A percentile compares a stretch with the other conserved stretches of the same genome.
Conservation (phyloP, 1,140 invertebrate genomes). For the Drosophila sturtevanti region DNA sequence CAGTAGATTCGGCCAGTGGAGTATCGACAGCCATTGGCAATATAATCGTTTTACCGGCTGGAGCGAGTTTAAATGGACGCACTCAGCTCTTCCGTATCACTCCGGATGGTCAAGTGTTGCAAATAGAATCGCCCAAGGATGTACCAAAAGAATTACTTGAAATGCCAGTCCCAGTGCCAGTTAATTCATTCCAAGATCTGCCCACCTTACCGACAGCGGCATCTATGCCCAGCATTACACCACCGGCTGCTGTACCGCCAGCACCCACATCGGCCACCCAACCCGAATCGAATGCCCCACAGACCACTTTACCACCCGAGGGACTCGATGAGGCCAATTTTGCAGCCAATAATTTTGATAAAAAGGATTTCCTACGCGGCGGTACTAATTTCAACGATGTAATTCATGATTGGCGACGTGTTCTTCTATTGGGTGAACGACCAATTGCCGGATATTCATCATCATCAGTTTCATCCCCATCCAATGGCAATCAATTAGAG, state of each 20-base stretch:
- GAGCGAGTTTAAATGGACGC: slow-evolving; percentile 36
- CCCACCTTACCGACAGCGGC: slow-evolving; percentile 41
- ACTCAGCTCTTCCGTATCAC: slow-evolving; percentile 60
- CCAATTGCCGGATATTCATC: background rate
- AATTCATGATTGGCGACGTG: slow-evolving; percentile 57
- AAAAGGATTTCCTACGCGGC: slow-evolving; percentile 46
- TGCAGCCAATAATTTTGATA: slow-evolving; percentile 29
- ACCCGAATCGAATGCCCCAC: background rate
- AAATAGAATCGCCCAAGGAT: slow-evolving; percentile 52
- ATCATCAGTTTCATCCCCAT: slow-evolving; percentile 4
- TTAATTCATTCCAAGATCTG: slow-evolving; percentile 17
- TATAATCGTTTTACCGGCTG: slow-evolving; percentile 56
- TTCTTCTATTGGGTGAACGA: slow-evolving; percentile 55
- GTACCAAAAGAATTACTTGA: slow-evolving; percentile 47
- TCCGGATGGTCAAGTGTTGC: slow-evolving; percentile 55
- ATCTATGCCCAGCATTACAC: slow-evolving; percentile 44
- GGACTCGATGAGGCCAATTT: slow-evolving; percentile 51
- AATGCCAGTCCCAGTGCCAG: slow-evolving; percentile 14
- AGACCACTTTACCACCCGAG: slow-evolving; percentile 33
- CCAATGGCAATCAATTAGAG: slow-evolving; percentile 40
- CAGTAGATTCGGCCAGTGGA: background rate
- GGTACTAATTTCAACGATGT: slow-evolving; percentile 26
- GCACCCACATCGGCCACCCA: slow-evolving; percentile 32
- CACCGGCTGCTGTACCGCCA: slow-evolving; percentile 22
- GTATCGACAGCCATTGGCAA: slow-evolving; percentile 56